Base-by-base conservation (phyloP, 2,113 vertebrate genomes). In the Cebidichthys violaceus region DNA sequence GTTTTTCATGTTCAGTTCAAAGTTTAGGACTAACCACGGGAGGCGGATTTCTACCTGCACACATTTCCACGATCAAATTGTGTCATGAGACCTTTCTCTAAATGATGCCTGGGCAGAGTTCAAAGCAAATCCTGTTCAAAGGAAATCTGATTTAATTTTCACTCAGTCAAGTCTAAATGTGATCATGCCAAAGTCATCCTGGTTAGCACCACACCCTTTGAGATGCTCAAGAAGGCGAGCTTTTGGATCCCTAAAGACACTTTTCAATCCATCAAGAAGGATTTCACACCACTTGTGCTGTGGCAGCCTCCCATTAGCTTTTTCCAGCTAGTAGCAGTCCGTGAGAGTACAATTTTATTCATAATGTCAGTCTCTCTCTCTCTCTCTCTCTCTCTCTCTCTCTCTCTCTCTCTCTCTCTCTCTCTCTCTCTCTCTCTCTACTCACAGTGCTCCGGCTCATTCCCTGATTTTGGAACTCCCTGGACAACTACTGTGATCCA, bases 1-100 rank as follows among this genome's bases (percentile, higher is more conserved):
- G 73, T 90, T 90, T 92, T 91, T 90, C 86, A 87, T 92, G 88
- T 92, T 75, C 22, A 83, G 89, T 92, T 92, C 90, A 93, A 92
- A 92, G 91, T 92, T 92, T 79, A 70, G 83, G 78, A 45, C 74
- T n/a, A 88, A 88, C 87, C 88, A 83, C 82, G 37, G 89, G 83
- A 88, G 74, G 78, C 2, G 70, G 82, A 89, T 91, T 92, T 77
- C 88, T 72, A 92, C 92, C 93, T 91, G 88, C 81, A 77, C 84
- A 74, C 80, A 74, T 87, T 92, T 89, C 78, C 82, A 61, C 71
- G 43, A 86, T 90, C 86, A 85, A 89, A 90, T 85, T 88, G 90
- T 90, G 86, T 84, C 92, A 88, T 84, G 85, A 90, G 88, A 92
- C 90, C 78, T 87, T 92, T 87, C 78, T 87, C 82, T 91, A 92